Base-by-base conservation (phyloP, 2,113 vertebrate species). In the Ceyx margarethae region DNA sequence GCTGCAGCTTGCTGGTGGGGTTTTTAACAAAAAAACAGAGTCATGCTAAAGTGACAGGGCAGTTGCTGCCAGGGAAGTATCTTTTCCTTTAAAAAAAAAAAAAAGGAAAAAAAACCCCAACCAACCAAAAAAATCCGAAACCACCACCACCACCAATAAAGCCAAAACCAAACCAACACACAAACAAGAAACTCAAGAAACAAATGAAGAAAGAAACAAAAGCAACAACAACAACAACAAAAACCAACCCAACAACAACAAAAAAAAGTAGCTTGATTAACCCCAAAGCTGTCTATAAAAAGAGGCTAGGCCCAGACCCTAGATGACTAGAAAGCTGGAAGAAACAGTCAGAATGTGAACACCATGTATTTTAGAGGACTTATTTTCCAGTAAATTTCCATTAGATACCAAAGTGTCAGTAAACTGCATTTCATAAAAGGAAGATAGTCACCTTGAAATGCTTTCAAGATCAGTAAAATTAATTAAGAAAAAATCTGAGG, bases 1-100 rank as follows among this genome's bases (percentile, higher is more conserved):
- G 9, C 31, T 53, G 35, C 43, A 71, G 33, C 28, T 15, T 62
- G 29, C 3, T 10, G 0, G 0, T 2, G 4, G 25, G n/a, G 2
- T 9, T 85, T 67, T 85, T 68, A 40, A 19, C 13, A 35, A 85
- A 89, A 75, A 37, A 6, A 43, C 0, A 2, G 29, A 25, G 13
- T 46, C 2, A 3, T 48, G 11, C 6, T 87, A 48, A 58, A 56
- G 48, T 2, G 3, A 25, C 20, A 43, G 15, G 15, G 3, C 10
- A 4, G 51, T 64, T 81, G 19, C 40, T 78, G 21, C 22, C 16
- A 56, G 11, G 9, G 6, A 86, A 56, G 22, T 33, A 58, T 6
- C 15, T 69, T 69, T 57, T 3, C 58, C 28, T 73, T 12, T 29
- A 1, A 1, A 10, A 12, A 3, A 18, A 37, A 35, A 4, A 12